Percentiles rank a stretch among this genome's conserved stretches.
These are phyloP conservation scores for Cepphus grylle DNA, from an alignment of 2,113 vertebrate species.

Conservation along the genomic window DNA sequence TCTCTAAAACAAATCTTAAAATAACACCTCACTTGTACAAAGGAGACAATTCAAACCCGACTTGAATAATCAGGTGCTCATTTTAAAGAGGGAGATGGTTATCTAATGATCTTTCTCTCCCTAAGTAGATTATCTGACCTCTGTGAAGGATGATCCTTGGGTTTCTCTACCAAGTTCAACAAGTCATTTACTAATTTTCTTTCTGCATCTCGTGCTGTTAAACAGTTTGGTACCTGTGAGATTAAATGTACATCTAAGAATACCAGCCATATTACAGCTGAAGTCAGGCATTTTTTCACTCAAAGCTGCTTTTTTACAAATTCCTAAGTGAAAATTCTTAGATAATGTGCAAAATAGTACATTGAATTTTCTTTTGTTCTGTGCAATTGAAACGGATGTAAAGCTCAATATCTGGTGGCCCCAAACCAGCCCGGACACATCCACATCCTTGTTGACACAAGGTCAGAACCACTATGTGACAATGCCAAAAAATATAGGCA, in stretches of 20 bases:
- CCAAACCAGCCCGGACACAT: neutral
- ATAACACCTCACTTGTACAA: slow-evolving; percentile 19
- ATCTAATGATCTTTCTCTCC: neutral
- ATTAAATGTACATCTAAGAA: neutral
- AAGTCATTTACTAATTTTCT: neutral
- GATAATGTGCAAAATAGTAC: neutral
- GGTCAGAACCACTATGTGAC: neutral
- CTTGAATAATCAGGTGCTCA: neutral
- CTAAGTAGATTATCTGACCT: slow-evolving; percentile 5
- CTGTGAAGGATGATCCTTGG: neutral
- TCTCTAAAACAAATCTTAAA: slow-evolving; percentile 44
- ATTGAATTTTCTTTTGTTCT: neutral
- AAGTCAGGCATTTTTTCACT: neutral
- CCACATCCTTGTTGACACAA: neutral
- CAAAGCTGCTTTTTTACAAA: neutral
- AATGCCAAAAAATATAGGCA: neutral
- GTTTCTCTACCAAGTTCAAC: neutral
- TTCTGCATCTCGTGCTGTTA: neutral
- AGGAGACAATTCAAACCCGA: neutral
- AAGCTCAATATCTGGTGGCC: neutral
- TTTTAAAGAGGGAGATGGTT: slow-evolving; percentile 15
- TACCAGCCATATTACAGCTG: neutral
- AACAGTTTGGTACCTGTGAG: neutral
- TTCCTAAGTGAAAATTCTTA: neutral
- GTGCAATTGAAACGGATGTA: neutral